Conservation (phyloP, 1,140 invertebrate species). For the Hydropsyche tenuis region DNA sequence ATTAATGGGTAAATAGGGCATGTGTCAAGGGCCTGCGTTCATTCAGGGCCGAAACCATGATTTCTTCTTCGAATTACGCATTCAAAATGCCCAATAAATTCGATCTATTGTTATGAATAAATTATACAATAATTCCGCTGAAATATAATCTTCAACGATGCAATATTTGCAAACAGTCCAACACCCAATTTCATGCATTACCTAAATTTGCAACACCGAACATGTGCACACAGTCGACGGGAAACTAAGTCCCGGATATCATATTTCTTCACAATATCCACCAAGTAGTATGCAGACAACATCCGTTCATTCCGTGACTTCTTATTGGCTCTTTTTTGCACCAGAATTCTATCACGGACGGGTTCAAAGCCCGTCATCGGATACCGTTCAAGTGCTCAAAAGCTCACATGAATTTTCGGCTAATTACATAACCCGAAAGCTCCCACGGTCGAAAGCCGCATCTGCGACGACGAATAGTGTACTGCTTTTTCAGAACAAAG, state of each 20-base stretch:
- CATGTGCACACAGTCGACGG: background rate
- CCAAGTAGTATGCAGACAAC: conserved; percentile 7
- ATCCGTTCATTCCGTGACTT: conserved; percentile 13
- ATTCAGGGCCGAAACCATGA: no score
- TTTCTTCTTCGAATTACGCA: no score
- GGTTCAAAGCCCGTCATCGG: conserved; percentile 26
- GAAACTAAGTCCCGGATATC: background rate
- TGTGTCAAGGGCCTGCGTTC: no score
- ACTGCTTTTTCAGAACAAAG: background rate
- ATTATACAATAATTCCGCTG: no score
- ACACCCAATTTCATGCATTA: no score
- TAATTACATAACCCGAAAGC: background rate
- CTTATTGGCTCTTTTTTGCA: conserved; percentile 7
- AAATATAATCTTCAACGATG: no score
- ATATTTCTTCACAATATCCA: conserved; percentile 14
- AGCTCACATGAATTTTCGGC: no score
- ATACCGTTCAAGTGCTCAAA: conserved; percentile 24
- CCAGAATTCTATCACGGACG: conserved; percentile 33
- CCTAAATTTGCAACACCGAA: background rate
- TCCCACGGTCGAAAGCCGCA: background rate
- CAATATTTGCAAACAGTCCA: no score
- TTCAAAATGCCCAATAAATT: no score
- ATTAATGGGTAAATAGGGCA: no score
- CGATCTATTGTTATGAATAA: no score
- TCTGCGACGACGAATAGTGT: background rate